Base-by-base conservation (phyloP, 1,140 invertebrate genomes). In the Venustaconcha ellipsiformis region DNA sequence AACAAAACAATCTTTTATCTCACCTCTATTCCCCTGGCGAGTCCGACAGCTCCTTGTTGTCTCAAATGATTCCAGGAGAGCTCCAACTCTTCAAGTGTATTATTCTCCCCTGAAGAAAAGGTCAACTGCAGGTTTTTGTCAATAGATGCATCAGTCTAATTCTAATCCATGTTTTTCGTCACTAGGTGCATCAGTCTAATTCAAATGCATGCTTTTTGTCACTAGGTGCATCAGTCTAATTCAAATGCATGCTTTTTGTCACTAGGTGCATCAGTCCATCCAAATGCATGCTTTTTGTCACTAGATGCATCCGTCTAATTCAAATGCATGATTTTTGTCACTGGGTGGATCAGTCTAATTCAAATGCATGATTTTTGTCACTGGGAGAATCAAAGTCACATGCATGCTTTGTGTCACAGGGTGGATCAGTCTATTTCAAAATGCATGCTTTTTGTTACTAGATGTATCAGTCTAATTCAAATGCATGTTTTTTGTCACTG, bases 61-160 rank as follows among this genome's bases (percentile, higher is more conserved):
- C 84, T 70, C 17, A 83, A 63, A 62, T 85, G 84, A 57, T 85
- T 85, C 84, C 84, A 85, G 55, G 82, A 81, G 12, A 83, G 67
- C 57, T 85, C 79, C 30, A 85, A 70, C 60, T 72, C 72, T 57
- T 80, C 62, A n/a, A 84, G 57, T 37, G 30, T 66, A 48, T 72
- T 67, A 58, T 81, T 83, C 14, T 77, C 75, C 1, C 59, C 78
- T 80, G 64, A 18, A 67, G 56, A 57, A 18, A 57, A 55, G 75
- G 14, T 59, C n/a, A 71, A 20, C 48, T 30, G 4, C n/a, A 26
- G 56, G 12, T 60, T 48, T 20, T 18, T n/a, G 48, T 57, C n/a
- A 70, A 37, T 23, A 48, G 68, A 48, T 70, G n/a, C 48, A 37
- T 57, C 57, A 78, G 15, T 58, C 26, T 56, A 26, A 68, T 63